Evolutionary conservation across 2,888 invertebrate species (phyloP).

Genomic region (Epistrophe eligans): DNA sequence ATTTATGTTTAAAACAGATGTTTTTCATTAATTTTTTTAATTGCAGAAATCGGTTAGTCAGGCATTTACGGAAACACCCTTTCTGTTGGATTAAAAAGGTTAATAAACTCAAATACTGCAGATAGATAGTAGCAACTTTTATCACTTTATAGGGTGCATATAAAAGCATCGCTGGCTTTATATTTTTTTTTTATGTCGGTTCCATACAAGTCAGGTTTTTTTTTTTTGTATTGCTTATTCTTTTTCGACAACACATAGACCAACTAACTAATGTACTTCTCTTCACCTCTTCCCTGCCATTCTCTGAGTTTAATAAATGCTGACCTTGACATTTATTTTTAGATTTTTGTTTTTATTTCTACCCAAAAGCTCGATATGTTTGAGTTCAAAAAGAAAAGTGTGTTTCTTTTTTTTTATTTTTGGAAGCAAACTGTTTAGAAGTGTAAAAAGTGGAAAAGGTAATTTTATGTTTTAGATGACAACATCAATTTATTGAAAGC

Average conservation of each 20-base stretch:
- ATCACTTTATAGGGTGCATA: slow-evolving; percentile 45
- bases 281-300: slow-evolving; percentile 3
- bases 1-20: too few species aligned
- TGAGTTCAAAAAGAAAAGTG: slow-evolving; percentile 22
- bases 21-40: too few species aligned
- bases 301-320: slow-evolving; percentile 66
- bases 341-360: slow-evolving; percentile 65
- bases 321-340: slow-evolving; percentile 83
- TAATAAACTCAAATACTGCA: neutral
- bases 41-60: too few species aligned
- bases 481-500: neutral
- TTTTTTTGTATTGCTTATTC: slow-evolving; percentile 5
- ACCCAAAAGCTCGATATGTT: slow-evolving; percentile 25
- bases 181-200: neutral
- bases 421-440: neutral
- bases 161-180: neutral
- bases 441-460: neutral
- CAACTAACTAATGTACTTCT: slow-evolving; percentile 8
- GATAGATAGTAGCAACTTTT: neutral
- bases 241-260: slow-evolving; percentile 25
- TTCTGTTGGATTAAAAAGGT: neutral
- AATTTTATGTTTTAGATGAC: slow-evolving; percentile 2
- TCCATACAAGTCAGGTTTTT: slow-evolving; percentile 42
- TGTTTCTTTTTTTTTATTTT: slow-evolving; percentile 20
- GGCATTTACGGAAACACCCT: too few species aligned